Conservation (phyloP, 2,797 vertebrate genomes). For the Notamacropus eugenii region DNA sequence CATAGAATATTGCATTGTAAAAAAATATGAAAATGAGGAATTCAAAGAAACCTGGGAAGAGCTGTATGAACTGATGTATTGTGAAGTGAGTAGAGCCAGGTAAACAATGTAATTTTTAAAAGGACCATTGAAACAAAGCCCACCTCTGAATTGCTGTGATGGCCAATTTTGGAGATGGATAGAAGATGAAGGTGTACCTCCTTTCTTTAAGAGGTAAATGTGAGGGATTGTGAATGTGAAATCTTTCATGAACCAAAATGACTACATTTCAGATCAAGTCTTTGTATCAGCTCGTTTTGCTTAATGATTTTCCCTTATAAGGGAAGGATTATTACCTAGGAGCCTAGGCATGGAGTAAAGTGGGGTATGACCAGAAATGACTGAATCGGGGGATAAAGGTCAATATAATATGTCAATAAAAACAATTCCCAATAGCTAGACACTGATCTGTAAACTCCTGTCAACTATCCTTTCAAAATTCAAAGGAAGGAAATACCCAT, state of each 20-base stretch:
- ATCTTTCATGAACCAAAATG: background rate
- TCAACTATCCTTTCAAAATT: background rate
- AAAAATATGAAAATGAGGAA: background rate
- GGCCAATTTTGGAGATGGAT: background rate
- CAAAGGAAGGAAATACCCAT: background rate
- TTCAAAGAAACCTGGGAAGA: background rate
- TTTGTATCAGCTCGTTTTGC: background rate
- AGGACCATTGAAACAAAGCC: background rate
- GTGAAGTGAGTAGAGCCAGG: background rate
- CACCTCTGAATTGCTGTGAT: background rate
- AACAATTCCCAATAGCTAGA: background rate
- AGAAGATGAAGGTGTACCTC: background rate
- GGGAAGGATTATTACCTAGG: background rate
- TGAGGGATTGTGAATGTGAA: background rate
- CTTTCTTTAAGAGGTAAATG: background rate
- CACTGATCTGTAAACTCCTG: background rate
- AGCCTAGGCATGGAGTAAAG: background rate
- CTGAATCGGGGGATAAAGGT: background rate
- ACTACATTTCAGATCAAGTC: background rate
- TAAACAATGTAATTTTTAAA: background rate
- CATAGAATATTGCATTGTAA: background rate
- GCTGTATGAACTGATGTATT: background rate
- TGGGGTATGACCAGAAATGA: background rate
- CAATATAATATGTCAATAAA: background rate
- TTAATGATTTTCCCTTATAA: background rate